phyloP scores from a whole-genome alignment of 2,888 invertebrate genomes.

The Aleiodes leptofemur region DNA sequence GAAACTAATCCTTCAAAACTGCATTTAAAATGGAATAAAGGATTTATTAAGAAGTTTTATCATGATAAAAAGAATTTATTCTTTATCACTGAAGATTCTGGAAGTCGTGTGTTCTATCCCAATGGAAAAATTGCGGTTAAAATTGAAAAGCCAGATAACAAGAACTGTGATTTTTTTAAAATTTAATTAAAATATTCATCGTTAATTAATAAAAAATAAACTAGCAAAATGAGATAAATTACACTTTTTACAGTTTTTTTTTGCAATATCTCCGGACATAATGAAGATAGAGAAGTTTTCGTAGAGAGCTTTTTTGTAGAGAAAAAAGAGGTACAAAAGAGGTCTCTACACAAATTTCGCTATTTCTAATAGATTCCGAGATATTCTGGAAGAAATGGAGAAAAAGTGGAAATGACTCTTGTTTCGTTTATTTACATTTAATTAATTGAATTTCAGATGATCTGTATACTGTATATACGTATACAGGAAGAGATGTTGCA shows the following conservation, averaged over 20 bases:
- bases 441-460: constrained; percentile 54
- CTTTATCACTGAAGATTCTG: constrained; percentile 52
- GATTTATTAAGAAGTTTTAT: constrained; percentile 52
- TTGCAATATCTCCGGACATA: neutral
- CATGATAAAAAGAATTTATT: constrained; percentile 54
- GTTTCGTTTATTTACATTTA: too few relatives aligned
- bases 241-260: neutral
- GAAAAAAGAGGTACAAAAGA: too few relatives aligned
- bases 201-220: too few relatives aligned
- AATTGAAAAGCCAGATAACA: constrained; percentile 49
- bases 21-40: constrained; percentile 55
- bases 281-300: neutral
- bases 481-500: constrained; percentile 59
- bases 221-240: neutral
- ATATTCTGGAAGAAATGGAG: neutral
- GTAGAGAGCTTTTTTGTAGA: too few relatives aligned
- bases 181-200: too few relatives aligned
- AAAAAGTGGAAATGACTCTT: neutral
- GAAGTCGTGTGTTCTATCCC: constrained; percentile 61
- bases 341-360: neutral
- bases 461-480: constrained; percentile 62
- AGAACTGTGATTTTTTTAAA: constrained; percentile 57
- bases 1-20: constrained; percentile 58
- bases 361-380: too few relatives aligned
- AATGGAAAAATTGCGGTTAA: constrained; percentile 59